Conservation (phyloP, 2,113 vertebrate genomes). For the Otocyon megalotis region DNA sequence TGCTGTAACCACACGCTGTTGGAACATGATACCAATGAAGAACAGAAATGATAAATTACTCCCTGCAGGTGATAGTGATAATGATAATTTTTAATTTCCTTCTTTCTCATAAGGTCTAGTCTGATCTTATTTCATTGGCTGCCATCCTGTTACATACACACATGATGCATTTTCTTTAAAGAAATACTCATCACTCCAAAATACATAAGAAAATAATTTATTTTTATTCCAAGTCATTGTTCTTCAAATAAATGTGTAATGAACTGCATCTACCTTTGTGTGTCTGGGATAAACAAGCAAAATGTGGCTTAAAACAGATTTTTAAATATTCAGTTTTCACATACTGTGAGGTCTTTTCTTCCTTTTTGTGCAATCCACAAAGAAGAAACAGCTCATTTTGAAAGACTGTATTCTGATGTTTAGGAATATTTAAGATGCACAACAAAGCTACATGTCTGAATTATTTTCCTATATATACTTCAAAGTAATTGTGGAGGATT, state of each 20-base stretch:
- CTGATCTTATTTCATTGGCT: slow-evolving; percentile 83
- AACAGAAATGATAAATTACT: slow-evolving; percentile 97
- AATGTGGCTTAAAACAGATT: background rate
- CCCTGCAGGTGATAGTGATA: slow-evolving; percentile 94
- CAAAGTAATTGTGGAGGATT: background rate
- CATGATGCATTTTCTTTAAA: slow-evolving; percentile 63
- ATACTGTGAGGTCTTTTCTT: background rate
- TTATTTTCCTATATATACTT: background rate
- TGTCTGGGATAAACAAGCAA: background rate
- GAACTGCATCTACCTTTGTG: slow-evolving; percentile 7
- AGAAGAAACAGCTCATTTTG: slow-evolving; percentile 14
- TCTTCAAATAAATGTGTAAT: slow-evolving; percentile 57
- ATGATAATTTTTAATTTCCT: slow-evolving; percentile 99
- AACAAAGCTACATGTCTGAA: background rate
- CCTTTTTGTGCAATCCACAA: slow-evolving; percentile 24
- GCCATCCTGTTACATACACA: slow-evolving; percentile 66
- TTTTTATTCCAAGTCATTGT: slow-evolving; percentile 35
- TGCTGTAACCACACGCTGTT: slow-evolving; percentile 92
- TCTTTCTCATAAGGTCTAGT: slow-evolving; percentile 78
- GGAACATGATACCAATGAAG: slow-evolving; percentile 92
- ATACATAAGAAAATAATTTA: slow-evolving; percentile 49
- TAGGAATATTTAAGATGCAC: background rate
- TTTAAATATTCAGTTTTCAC: slow-evolving; percentile 34
- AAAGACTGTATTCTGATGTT: background rate
- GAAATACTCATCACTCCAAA: slow-evolving; percentile 42